Percentiles rank a stretch among this genome's conserved stretches.
phyloP scores from a whole-genome alignment of 2,797 vertebrate genomes.

The Pyrocephalus nanus region DNA sequence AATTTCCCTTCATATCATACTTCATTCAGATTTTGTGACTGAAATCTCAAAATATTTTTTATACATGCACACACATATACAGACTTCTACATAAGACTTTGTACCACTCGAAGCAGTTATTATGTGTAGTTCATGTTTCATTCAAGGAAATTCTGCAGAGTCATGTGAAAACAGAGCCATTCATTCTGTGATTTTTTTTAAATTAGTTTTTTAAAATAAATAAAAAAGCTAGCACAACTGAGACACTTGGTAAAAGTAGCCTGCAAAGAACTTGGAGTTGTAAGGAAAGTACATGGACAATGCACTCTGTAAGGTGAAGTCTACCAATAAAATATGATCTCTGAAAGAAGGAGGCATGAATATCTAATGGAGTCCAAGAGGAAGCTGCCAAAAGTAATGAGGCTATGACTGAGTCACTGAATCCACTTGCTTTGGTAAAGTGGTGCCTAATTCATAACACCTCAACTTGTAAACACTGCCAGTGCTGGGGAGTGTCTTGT shows the following conservation, averaged over 20 bases:
- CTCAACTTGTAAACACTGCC: not conserved
- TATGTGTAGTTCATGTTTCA: not conserved
- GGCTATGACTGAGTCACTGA: not conserved
- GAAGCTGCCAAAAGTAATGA: not conserved
- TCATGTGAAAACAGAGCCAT: not conserved
- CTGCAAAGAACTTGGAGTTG: not conserved
- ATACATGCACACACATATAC: fast-evolving
- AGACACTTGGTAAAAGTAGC: not conserved
- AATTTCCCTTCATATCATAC: not conserved
- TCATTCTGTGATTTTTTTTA: not conserved
- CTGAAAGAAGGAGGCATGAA: not conserved
- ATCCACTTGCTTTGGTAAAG: not conserved
- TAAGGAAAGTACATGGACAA: not conserved
- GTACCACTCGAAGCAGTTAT: not conserved
- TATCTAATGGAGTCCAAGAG: not conserved
- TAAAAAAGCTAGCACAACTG: not conserved
- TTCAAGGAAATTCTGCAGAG: not conserved
- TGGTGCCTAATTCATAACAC: not conserved
- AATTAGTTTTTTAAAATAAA: not conserved
- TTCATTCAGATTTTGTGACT: not conserved
- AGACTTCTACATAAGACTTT: not conserved
- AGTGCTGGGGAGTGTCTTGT: not conserved
- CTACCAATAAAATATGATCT: not conserved
- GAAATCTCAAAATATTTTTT: not conserved
- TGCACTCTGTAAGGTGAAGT: not conserved